Evolutionary conservation across 2,888 invertebrate species (phyloP).

Genomic region (Hirtodrosophila trivittata): DNA sequence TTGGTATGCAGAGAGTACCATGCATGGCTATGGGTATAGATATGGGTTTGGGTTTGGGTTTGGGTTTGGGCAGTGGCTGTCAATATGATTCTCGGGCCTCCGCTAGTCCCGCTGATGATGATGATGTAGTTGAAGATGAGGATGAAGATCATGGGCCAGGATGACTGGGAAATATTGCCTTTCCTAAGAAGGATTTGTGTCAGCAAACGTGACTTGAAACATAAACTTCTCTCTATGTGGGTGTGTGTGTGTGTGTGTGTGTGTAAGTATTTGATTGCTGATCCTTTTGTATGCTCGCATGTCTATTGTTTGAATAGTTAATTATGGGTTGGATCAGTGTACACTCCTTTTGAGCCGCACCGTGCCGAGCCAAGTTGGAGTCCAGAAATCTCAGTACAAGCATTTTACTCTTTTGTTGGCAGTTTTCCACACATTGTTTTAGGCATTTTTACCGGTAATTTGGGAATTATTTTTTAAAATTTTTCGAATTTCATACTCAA

Average conservation of each 20-base stretch:
- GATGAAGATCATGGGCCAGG: conserved; percentile 40
- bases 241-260: conserved; percentile 21
- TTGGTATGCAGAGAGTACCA: conserved; percentile 71
- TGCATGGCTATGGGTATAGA: not conserved
- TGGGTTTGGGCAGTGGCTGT: conserved; percentile 41
- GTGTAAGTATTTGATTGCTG: conserved; percentile 63
- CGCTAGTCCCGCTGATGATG: conserved; percentile 28
- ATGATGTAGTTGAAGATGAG: conserved; percentile 61
- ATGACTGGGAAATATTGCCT: conserved; percentile 78
- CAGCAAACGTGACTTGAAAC: conserved; percentile 78
- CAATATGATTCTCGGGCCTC: conserved; percentile 36
- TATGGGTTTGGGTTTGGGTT: too few species aligned
- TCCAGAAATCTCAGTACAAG: conserved; percentile 18
- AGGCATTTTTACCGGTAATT: conserved; percentile 71
- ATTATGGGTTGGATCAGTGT: conserved; percentile 78
- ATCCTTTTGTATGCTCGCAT: conserved; percentile 68
- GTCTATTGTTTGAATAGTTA: conserved; percentile 77
- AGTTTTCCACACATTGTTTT: conserved; percentile 52
- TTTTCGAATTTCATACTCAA: conserved; percentile 42
- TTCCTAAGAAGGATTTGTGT: conserved; percentile 79
- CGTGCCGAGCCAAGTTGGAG: conserved; percentile 33
- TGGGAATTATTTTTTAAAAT: conserved; percentile 66
- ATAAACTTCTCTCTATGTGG: conserved; percentile 44
- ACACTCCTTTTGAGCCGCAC: conserved; percentile 69
- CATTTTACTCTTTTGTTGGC: conserved; percentile 30